Conservation (phyloP, 2,797 vertebrate species). For the Catamblyrhynchus diadema region DNA sequence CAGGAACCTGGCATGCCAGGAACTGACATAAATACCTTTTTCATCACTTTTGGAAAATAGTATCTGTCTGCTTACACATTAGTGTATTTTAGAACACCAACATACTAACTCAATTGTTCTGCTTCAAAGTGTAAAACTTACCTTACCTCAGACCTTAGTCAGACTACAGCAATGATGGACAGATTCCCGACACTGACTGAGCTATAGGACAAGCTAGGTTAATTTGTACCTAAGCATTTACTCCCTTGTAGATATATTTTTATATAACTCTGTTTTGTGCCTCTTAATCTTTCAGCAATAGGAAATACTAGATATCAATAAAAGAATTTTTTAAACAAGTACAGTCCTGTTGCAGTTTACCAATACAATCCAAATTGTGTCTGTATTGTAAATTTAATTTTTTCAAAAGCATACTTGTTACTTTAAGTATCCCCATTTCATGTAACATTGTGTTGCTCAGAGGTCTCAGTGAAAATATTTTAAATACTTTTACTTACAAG, state of each 20-base stretch:
- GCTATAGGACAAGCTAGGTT: background rate
- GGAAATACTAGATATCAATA: background rate
- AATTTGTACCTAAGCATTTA: slow-evolving; percentile 14
- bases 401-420: background rate
- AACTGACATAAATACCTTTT: background rate
- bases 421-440: background rate
- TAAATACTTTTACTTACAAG: slow-evolving; percentile 20
- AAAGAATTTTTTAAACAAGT: background rate
- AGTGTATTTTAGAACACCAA: background rate
- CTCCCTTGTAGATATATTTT: background rate
- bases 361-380: slow-evolving; percentile 1
- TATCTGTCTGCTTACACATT: background rate
- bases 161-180: background rate
- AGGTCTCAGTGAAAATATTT: slow-evolving; percentile 25
- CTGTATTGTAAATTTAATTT: background rate
- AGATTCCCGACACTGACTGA: background rate
- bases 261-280: background rate
- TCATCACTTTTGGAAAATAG: background rate
- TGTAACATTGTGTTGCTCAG: background rate
- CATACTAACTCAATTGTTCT: background rate
- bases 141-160: background rate
- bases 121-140: background rate
- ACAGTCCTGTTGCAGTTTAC: background rate
- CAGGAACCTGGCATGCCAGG: background rate
- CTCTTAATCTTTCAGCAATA: slow-evolving; percentile 20